phyloP scores from a whole-genome alignment of 2,113 vertebrate species.

The Pygoscelis adeliae region DNA sequence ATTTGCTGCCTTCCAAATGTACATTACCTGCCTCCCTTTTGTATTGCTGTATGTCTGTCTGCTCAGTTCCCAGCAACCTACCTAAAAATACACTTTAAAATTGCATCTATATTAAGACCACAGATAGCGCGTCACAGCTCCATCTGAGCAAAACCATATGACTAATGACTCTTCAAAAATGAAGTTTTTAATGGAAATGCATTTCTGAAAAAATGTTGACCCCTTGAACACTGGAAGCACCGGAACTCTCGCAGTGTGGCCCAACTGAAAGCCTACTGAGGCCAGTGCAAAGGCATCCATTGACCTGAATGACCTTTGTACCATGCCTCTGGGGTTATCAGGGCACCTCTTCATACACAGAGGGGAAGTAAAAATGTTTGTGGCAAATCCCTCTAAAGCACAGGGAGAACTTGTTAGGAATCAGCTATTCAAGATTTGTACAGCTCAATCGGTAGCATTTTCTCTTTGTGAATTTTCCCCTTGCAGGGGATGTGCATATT shows the following conservation, averaged over 20 bases:
- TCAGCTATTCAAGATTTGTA: not conserved
- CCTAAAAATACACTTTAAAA: slow-evolving; percentile 6
- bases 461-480: not conserved
- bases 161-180: not conserved
- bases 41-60: not conserved
- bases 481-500: not conserved
- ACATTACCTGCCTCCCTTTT: not conserved
- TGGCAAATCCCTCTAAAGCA: not conserved
- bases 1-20: not conserved
- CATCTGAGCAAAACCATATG: not conserved
- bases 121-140: not conserved
- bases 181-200: not conserved
- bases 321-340: not conserved
- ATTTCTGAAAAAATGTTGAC: not conserved
- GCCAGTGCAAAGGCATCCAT: not conserved
- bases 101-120: not conserved
- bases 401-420: not conserved
- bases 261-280: not conserved
- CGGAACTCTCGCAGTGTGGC: not conserved
- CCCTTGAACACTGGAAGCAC: not conserved
- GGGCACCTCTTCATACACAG: not conserved
- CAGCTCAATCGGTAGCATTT: not conserved
- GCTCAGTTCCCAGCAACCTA: not conserved
- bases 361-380: not conserved
- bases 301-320: not conserved